Evolutionary conservation across 2,888 invertebrate species (phyloP).

Genomic region (Chrysolina haemoptera): DNA sequence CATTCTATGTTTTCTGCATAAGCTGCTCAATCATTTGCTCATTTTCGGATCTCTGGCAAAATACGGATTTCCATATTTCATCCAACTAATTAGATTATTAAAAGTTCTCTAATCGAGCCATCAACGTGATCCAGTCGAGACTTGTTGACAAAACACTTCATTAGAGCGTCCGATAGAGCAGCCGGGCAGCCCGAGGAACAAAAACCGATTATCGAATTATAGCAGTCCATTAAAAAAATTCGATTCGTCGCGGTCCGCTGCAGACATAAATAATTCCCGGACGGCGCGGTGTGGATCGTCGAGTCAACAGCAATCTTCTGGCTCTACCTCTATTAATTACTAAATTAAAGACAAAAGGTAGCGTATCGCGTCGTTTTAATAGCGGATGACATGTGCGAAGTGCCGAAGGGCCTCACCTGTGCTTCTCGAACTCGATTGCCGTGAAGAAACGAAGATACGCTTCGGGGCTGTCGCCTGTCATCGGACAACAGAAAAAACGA

Average conservation of each 20-base stretch:
- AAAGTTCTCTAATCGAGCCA: slow-evolving; percentile 2
- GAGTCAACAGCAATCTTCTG: slow-evolving; percentile 14
- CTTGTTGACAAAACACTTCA: slow-evolving; percentile 28
- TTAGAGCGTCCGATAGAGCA: slow-evolving; percentile 16
- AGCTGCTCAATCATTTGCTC: no score
- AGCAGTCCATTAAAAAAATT: slow-evolving; percentile 45
- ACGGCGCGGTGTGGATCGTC: not conserved
- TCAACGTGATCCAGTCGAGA: slow-evolving; percentile 22
- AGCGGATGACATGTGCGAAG: slow-evolving; percentile 64
- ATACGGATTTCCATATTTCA: no score
- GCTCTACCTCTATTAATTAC: slow-evolving; percentile 60
- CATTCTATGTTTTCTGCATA: no score
- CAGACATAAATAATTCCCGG: slow-evolving; percentile 29
- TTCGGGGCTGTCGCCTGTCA: slow-evolving; percentile 26
- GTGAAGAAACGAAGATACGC: slow-evolving; percentile 1
- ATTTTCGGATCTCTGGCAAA: no score
- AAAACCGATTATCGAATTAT: slow-evolving; percentile 47
- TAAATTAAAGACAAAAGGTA: slow-evolving; percentile 63
- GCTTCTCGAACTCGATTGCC: slow-evolving; percentile 23
- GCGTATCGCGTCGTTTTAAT: slow-evolving; percentile 57
- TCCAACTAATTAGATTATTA: not conserved
- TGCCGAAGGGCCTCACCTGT: slow-evolving; percentile 25
- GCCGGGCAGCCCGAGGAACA: slow-evolving; percentile 27
- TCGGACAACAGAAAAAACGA: not conserved
- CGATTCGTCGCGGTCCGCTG: slow-evolving; percentile 44